A percentile compares a stretch with the other conserved stretches of the same genome.
Conservation (phyloP, 2,113 vertebrate genomes). For the Bubo blakistoni region DNA sequence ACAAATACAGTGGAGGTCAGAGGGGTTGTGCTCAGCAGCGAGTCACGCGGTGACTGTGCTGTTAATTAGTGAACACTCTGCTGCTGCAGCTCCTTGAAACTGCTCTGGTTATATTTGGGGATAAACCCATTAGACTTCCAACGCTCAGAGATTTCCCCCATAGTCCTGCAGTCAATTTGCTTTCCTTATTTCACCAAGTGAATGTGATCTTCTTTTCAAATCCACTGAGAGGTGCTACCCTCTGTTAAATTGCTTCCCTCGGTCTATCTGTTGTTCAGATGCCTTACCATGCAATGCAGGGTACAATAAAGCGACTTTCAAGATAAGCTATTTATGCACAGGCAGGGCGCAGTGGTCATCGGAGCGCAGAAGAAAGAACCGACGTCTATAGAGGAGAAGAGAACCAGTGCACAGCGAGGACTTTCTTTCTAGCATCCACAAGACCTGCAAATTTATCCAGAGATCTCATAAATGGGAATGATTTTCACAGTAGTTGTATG, state of each 20-base stretch:
- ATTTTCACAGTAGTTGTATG: not conserved
- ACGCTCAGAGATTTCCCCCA: not conserved
- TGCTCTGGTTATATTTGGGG: not conserved
- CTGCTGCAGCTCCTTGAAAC: not conserved
- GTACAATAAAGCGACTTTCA: not conserved
- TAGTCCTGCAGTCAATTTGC: not conserved
- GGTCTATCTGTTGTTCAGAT: not conserved
- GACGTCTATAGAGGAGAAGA: not conserved
- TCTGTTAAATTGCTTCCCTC: not conserved
- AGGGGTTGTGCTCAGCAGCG: not conserved
- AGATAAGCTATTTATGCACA: not conserved
- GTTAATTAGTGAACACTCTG: not conserved
- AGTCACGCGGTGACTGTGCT: too few relatives aligned
- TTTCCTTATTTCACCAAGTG: not conserved
- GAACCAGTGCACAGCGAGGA: not conserved
- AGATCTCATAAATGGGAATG: not conserved
- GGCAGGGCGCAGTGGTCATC: not conserved
- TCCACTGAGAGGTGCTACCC: not conserved
- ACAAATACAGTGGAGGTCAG: not conserved
- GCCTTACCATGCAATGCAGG: not conserved
- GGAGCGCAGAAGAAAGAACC: not conserved
- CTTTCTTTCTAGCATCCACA: not conserved
- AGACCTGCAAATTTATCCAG: not conserved
- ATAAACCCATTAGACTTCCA: not conserved
- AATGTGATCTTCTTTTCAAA: not conserved